Conservation (phyloP, 1,140 invertebrate genomes). For the Pseudomyrmex pallidus region DNA sequence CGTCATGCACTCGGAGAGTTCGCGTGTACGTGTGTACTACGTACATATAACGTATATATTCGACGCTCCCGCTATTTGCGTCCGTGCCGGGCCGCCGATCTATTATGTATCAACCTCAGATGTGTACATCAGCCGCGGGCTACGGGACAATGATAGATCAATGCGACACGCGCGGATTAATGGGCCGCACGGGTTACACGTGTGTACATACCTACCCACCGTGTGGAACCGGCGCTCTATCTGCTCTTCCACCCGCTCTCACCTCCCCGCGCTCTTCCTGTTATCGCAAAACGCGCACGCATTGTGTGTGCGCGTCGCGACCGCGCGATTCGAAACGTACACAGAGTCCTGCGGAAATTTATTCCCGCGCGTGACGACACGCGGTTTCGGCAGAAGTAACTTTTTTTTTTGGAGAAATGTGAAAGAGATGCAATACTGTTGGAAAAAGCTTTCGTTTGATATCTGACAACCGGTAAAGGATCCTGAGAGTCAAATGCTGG, state of each 20-base stretch:
- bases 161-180: conserved; percentile 81
- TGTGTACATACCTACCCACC: conserved; percentile 56
- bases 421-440: too few relatives aligned
- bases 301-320: background rate
- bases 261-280: conserved; percentile 72
- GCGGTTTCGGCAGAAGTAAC: too few relatives aligned
- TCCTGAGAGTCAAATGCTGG: too few relatives aligned
- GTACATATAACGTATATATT: background rate
- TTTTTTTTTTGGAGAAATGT: too few relatives aligned
- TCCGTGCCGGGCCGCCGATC: conserved; percentile 66
- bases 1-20: conserved; percentile 4
- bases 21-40: background rate
- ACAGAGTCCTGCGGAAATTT: background rate
- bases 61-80: conserved; percentile 59
- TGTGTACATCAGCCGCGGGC: conserved; percentile 76
- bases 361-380: too few relatives aligned
- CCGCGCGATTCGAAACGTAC: conserved; percentile 28
- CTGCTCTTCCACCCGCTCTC: conserved; percentile 73
- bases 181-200: conserved; percentile 76
- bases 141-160: conserved; percentile 81
- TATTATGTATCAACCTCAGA: conserved; percentile 78
- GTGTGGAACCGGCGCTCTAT: conserved; percentile 69
- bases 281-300: conserved; percentile 67
- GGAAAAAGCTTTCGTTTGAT: too few relatives aligned
- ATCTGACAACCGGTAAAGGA: too few relatives aligned